These are phyloP conservation scores for Trialeurodes vaporariorum DNA, from an alignment of 1,140 invertebrate genomes.

Conservation along the genomic window DNA sequence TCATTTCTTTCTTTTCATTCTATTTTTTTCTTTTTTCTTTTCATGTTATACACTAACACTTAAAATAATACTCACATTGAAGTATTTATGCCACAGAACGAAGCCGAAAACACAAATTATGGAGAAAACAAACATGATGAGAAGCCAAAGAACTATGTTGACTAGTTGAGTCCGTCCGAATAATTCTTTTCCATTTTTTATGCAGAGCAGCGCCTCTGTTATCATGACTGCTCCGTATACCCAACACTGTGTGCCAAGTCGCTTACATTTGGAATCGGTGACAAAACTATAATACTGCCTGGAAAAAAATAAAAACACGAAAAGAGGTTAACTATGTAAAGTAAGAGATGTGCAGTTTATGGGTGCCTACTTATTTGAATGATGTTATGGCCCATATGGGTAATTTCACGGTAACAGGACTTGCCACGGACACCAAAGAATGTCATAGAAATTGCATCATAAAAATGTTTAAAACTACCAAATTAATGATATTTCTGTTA, in stretches of 20 bases:
- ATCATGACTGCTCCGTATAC: conserved; percentile 91
- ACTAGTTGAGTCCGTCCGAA: conserved; percentile 85
- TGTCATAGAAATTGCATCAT: too few species aligned
- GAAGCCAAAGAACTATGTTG: conserved; percentile 86
- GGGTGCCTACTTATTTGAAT: too few species aligned
- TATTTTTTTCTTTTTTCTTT: background rate
- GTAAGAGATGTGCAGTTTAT: too few species aligned
- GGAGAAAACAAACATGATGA: conserved; percentile 78
- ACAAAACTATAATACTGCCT: conserved; percentile 97
- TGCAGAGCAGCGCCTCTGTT: conserved; percentile 88
- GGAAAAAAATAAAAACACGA: too few species aligned
- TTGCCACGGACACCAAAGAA: too few species aligned
- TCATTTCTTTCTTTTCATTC: background rate
- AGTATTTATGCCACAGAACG: background rate
- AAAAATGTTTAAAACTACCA: too few species aligned
- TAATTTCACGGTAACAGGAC: too few species aligned
- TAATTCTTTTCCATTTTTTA: conserved; percentile 86
- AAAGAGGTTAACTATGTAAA: too few species aligned
- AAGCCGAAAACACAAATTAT: conserved; percentile 72
- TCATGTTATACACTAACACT: background rate
- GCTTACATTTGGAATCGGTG: conserved; percentile 88
- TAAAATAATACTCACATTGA: background rate
- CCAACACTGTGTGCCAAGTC: conserved; percentile 98
- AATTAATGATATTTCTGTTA: too few species aligned
- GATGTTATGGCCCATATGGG: too few species aligned